These are phyloP conservation scores for sheep (Ovis aries) DNA, from an alignment of 2,113 vertebrate genomes.

Conservation along the genomic window ARS-UI_Ramb_v3.0 NC_056067.1:52937001-52937500, in stretches of 20 bases:
- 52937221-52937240: not conserved
- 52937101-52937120: no score
- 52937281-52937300: not conserved
- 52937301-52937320: not conserved
- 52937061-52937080: not conserved
- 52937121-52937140: not conserved
- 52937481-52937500: not conserved
- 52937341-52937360: not conserved
- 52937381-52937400: not conserved
- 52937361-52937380: not conserved
- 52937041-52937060: not conserved
- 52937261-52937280: fast-evolving
- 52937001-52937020: not conserved
- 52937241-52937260: not conserved
- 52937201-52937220: not conserved
- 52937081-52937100: no score
- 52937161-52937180: no score
- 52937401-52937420: not conserved
- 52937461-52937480: not conserved
- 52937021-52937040: not conserved
- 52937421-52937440: not conserved
- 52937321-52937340: not conserved
- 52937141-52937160: not conserved
- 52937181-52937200: not conserved
- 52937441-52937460: not conserved